phyloP scores from a whole-genome alignment of 2,113 vertebrate genomes.

The Menidia beryllina region DNA sequence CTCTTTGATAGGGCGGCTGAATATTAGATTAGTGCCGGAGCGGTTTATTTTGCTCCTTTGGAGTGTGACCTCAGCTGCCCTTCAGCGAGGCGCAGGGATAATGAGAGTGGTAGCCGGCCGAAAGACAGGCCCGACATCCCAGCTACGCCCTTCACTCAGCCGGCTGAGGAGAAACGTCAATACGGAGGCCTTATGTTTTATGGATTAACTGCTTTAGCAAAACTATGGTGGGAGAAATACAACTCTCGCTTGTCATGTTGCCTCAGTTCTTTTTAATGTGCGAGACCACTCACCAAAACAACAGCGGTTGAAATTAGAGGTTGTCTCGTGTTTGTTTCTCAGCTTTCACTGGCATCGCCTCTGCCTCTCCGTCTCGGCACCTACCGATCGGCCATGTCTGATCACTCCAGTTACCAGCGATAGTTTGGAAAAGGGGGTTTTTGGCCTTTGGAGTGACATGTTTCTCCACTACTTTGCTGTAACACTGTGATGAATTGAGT shows the following conservation, averaged over 20 bases:
- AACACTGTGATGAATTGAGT: conserved; percentile 14
- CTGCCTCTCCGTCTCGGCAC: conserved; percentile 10
- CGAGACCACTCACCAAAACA: conserved; percentile 66
- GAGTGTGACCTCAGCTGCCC: conserved; percentile 76
- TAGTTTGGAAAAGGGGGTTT: conserved; percentile 4
- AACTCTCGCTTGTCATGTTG: conserved; percentile 77
- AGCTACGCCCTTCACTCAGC: conserved; percentile 77
- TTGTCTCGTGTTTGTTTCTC: conserved; percentile 60
- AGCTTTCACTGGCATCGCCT: conserved; percentile 21
- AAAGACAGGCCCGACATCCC: conserved; percentile 74
- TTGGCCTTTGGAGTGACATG: not conserved
- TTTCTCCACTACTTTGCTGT: conserved; percentile 11
- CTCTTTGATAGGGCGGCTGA: conserved; percentile 62
- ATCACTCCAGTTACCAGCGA: not conserved
- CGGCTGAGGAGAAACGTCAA: conserved; percentile 74
- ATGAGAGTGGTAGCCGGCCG: conserved; percentile 76
- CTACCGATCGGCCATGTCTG: conserved; percentile 11
- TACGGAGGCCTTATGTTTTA: conserved; percentile 79
- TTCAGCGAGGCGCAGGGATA: conserved; percentile 66
- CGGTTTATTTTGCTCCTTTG: conserved; percentile 70
- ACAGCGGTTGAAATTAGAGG: conserved; percentile 64
- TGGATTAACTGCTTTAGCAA: conserved; percentile 78
- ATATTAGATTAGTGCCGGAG: conserved; percentile 65
- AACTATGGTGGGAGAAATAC: conserved; percentile 73
- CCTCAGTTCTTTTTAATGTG: conserved; percentile 72